These are phyloP conservation scores for Polymixis flavicincta DNA, from an alignment of 2,888 invertebrate genomes.

Conservation along the genomic window DNA sequence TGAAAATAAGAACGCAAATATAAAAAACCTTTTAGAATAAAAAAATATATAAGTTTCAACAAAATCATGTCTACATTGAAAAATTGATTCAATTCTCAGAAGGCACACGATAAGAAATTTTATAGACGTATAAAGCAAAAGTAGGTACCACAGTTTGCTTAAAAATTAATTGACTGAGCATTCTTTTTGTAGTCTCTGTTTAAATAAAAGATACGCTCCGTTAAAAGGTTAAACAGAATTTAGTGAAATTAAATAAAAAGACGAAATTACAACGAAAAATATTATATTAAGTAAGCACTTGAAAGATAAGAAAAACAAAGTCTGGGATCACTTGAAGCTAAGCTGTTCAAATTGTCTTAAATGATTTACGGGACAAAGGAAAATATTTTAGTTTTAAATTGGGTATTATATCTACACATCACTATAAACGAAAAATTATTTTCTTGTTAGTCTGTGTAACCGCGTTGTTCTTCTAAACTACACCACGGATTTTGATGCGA, in stretches of 20 bases:
- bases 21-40: slow-evolving; percentile 31
- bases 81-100: slow-evolving; percentile 11
- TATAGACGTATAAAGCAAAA: slow-evolving; percentile 36
- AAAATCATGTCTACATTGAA: slow-evolving; percentile 43
- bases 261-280: not conserved
- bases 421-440: not conserved
- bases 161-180: slow-evolving; percentile 44
- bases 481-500: not conserved
- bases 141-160: slow-evolving; percentile 2
- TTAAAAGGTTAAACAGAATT: slow-evolving; percentile 18
- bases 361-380: not conserved
- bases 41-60: slow-evolving; percentile 13
- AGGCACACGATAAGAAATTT: slow-evolving; percentile 35
- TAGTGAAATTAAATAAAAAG: slow-evolving; percentile 2
- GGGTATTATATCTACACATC: no score
- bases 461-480: not conserved
- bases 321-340: slow-evolving; percentile 3
- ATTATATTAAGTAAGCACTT: not conserved
- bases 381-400: not conserved
- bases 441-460: not conserved
- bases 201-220: slow-evolving; percentile 26
- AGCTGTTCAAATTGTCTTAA: slow-evolving; percentile 13
- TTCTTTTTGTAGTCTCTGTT: not conserved
- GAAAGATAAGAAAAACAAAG: not conserved
- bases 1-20: not conserved